Evolutionary conservation across 2,113 vertebrate species (phyloP), one percentile per base, ranked within the genome.

Genomic region (Maccullochella peelii): DNA sequence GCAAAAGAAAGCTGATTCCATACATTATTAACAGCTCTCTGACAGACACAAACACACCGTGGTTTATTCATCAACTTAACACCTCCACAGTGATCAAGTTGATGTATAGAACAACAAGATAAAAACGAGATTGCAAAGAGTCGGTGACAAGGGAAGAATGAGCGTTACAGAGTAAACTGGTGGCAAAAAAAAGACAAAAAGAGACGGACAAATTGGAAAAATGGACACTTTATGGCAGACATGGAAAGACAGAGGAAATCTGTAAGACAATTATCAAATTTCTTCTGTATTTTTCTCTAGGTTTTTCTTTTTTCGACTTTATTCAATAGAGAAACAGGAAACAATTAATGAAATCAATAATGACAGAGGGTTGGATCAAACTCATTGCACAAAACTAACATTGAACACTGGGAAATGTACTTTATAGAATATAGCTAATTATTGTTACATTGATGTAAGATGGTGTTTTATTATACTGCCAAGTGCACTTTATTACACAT

Each of bases 11-110:
- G 65, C 61, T 15, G 25, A 36, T 71, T 77, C 15, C 63, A 85
- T 86, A 62, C 50, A 85, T 87, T 75, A 77, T 86, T 79, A 73
- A 84, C 74, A 61, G 42, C 58, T 40, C 21, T 54, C 47, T 67
- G 68, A 73, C 62, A 30, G 71, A 81, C 72, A 88, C 79, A 89
- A 92, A 85, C 69, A 77, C 42, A 49, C 42, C 25, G 63, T 77
- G 79, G 62, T 88, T 87, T 79, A 88, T 88, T 86, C 82, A 83
- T 85, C 81, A 66, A 72, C 47, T 74, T 87, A 84, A 91, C 85
- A 86, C 30, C 70, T 36, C 20, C 3, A 14, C 42, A 20, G 42
- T 40, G 38, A 44, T 63, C 25, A 0, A 15, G 47, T 20, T 38
- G 68, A 73, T 30, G 38, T 38, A 5, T 58, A 14, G 8, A 47